Conservation (phyloP, 2,888 invertebrate species). For the Seira ritae region DNA sequence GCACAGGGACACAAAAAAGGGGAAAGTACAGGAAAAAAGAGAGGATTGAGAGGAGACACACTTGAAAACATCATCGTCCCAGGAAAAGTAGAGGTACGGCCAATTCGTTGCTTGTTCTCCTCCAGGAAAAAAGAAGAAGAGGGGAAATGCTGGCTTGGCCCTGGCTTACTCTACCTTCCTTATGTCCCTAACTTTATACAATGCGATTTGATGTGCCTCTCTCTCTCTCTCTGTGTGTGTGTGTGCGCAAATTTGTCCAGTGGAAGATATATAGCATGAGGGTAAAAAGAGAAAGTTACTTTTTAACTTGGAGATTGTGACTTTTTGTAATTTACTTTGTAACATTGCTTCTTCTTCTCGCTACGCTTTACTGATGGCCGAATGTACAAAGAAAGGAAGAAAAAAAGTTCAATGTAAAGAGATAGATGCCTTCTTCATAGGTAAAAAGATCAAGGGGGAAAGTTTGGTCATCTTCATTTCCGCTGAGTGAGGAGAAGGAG, state of each 20-base stretch:
- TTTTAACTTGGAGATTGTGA: constrained; percentile 58
- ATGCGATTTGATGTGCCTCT: too few relatives aligned
- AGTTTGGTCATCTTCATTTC: constrained; percentile 63
- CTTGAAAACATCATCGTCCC: neutral
- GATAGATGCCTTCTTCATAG: constrained; percentile 3
- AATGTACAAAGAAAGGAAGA: constrained; percentile 14
- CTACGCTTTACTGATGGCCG: constrained; percentile 55
- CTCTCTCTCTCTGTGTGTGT: constrained; percentile 18
- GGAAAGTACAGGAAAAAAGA: constrained; percentile 27
- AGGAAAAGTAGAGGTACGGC: neutral
- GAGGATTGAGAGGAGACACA: constrained; percentile 25
- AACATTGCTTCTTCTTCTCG: constrained; percentile 48
- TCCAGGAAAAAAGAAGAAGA: constrained; percentile 40
- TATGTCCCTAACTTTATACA: too few relatives aligned
- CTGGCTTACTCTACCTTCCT: too few relatives aligned
- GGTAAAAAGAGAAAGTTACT: constrained; percentile 62
- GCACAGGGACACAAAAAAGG: constrained; percentile 32
- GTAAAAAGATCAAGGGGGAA: constrained; percentile 38
- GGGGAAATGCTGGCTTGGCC: constrained; percentile 29
- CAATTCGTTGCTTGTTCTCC: constrained; percentile 26
- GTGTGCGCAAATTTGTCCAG: constrained; percentile 60
- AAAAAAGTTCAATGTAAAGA: constrained; percentile 55
- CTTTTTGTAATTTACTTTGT: constrained; percentile 61
- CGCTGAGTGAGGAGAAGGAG: constrained; percentile 15
- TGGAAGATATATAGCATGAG: constrained; percentile 57